Conservation (phyloP, 2,797 vertebrate genomes). For the Gymnothorax javanicus region DNA sequence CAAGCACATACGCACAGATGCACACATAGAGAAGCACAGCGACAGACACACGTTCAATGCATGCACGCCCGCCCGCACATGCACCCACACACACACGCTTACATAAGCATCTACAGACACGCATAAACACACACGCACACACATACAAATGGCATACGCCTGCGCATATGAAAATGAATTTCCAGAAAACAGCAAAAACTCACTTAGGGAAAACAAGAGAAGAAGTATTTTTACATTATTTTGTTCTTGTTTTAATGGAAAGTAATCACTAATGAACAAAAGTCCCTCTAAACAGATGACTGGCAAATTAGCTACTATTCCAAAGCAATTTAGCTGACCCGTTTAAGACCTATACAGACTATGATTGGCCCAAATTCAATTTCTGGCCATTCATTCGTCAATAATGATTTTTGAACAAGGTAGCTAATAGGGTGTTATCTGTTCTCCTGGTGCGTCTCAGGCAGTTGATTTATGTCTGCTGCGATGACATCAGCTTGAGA, state of each 20-base stretch:
- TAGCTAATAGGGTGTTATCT: constrained; percentile 96
- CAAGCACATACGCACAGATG: constrained; percentile 69
- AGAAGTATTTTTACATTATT: not conserved
- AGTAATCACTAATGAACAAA: not conserved
- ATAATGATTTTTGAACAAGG: constrained; percentile 86
- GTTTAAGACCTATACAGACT: constrained; percentile 64
- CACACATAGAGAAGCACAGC: not conserved
- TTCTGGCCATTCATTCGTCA: constrained; percentile 85
- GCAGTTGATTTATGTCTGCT: constrained; percentile 93
- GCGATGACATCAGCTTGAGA: constrained; percentile 90
- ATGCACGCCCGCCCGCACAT: not conserved
- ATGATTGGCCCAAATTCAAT: constrained; percentile 61
- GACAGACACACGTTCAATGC: not conserved
- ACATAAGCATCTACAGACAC: not conserved
- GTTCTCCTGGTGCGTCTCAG: constrained; percentile 71
- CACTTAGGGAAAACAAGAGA: not conserved
- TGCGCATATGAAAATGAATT: not conserved
- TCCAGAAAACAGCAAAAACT: not conserved
- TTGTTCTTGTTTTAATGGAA: not conserved
- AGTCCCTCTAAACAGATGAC: not conserved
- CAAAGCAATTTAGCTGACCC: not conserved
- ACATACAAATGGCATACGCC: too few relatives aligned
- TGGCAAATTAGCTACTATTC: not conserved
- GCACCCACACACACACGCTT: not conserved
- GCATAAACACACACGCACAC: not conserved